These are phyloP conservation scores for Pseudopleuronectes americanus DNA, from an alignment of 2,797 vertebrate species.

Conservation along the genomic window DNA sequence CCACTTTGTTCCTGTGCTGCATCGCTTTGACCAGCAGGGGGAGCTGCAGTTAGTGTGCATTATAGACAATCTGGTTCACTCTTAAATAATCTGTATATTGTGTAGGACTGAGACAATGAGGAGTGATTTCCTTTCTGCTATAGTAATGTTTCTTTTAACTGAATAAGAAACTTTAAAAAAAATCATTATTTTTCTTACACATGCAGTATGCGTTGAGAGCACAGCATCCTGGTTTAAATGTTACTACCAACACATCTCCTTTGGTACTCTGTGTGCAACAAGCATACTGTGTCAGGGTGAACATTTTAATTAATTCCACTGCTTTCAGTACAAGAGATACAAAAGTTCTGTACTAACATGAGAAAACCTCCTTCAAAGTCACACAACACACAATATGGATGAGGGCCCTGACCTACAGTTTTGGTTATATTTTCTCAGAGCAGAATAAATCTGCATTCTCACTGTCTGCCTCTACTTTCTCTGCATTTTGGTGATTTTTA, in stretches of 20 bases:
- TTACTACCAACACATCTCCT: too few relatives aligned
- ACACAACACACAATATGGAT: too few relatives aligned
- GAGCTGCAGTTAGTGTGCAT: conserved; percentile 5
- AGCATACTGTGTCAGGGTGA: too few relatives aligned
- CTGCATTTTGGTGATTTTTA: not conserved
- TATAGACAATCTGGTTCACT: conserved; percentile 5
- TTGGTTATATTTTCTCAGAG: conserved; percentile 48
- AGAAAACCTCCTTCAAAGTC: too few relatives aligned
- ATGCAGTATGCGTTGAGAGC: too few relatives aligned
- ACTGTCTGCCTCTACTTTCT: conserved; percentile 50
- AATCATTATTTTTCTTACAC: conserved; percentile 5
- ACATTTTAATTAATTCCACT: too few relatives aligned
- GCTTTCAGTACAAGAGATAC: too few relatives aligned
- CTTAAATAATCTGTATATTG: conserved; percentile 23
- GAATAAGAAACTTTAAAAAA: conserved; percentile 4
- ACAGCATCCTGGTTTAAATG: too few relatives aligned
- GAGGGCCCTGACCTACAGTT: too few relatives aligned
- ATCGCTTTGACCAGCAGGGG: conserved; percentile 20
- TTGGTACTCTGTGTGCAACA: too few relatives aligned
- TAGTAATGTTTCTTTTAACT: conserved; percentile 14
- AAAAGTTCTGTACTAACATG: too few relatives aligned
- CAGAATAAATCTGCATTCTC: conserved; percentile 62
- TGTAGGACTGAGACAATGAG: conserved; percentile 17
- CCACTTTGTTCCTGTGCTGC: conserved; percentile 16
- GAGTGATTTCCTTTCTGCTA: conserved; percentile 10